Conservation (phyloP, 2,888 invertebrate species). For the Rhorus exstirpatorius region DNA sequence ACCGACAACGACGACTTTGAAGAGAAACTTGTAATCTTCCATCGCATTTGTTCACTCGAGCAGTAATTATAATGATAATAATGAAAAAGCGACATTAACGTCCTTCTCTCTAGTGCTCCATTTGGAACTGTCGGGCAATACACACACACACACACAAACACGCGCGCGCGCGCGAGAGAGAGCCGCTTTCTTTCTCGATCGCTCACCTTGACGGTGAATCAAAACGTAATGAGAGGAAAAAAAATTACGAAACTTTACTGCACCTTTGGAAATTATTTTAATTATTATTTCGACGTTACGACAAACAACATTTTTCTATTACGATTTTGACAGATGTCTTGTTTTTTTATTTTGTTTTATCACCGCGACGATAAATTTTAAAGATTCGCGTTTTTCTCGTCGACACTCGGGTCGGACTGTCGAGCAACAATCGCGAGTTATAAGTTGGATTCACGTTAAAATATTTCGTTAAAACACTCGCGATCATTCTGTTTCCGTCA, state of each 20-base stretch:
- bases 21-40: constrained; percentile 99
- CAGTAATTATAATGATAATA: constrained; percentile 4
- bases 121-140: constrained; percentile 41
- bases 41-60: constrained; percentile 86
- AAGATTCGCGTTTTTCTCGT: constrained; percentile 2
- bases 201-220: constrained; percentile 73
- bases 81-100: constrained; percentile 19
- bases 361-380: not conserved
- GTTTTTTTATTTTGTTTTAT: not conserved
- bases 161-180: constrained; percentile 7
- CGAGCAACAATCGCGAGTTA: constrained; percentile 8
- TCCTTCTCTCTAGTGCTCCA: constrained; percentile 56
- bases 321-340: not conserved
- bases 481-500: constrained; percentile 56
- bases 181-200: constrained; percentile 64
- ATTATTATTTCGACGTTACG: constrained; percentile 23
- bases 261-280: constrained; percentile 31
- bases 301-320: constrained; percentile 15
- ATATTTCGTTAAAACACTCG: constrained; percentile 32
- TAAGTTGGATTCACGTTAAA: not conserved
- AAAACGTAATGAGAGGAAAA: not conserved
- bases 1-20: constrained; percentile 99
- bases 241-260: constrained; percentile 63
- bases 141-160: constrained; percentile 13
- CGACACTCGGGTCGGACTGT: not conserved